Evolutionary conservation across 2,888 invertebrate genomes (phyloP), one percentile per base, ranked within the genome.

Genomic region (Lasioglossum villosulum): DNA sequence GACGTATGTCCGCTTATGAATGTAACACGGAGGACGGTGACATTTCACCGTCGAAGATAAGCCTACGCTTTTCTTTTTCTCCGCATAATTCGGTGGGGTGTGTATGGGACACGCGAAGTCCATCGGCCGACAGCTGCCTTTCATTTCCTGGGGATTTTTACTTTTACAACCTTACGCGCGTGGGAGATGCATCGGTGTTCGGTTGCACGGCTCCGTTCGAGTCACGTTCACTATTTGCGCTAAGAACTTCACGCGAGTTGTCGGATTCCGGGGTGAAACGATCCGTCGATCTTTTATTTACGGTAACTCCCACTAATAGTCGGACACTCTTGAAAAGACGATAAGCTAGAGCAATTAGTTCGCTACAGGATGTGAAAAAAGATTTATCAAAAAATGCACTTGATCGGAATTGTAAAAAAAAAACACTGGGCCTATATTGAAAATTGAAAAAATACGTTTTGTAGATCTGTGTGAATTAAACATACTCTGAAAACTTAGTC

Each of bases 21-120:
- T 81, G 81, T 81, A 73, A 75, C 80, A 86, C 78, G 80, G 81
- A 81, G 81, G 81, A 85, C 86, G 81, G 86, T 86, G 86, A 85
- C 86, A 86, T 85, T 86, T 86, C 81, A 45, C 48, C 85, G 48
- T 78, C 71, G 68, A 66, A 85, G 85, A 78, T 78, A 78, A 85
- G 78, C 85, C 85, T 56, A 85, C 85, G 73, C 72, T 78, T 52
- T 52, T 76, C 82, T 66, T 74, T 71, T 63, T 84, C 56, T 56
- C 71, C 72, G 72, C 85, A 75, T 84, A 80, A 84, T 84, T 86
- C 74, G 73, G 72, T 34, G 52, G 76, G 85, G 86, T 82, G 78
- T 76, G 70, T 72, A 72, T 10, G 34, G 34, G 34, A 66, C 78
- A 86, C 82, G 56, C 66, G 34, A 52, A 52, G 52, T 52, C 23